phyloP scores from a whole-genome alignment of 2,797 vertebrate genomes.

The Megalops cyprinoides region DNA sequence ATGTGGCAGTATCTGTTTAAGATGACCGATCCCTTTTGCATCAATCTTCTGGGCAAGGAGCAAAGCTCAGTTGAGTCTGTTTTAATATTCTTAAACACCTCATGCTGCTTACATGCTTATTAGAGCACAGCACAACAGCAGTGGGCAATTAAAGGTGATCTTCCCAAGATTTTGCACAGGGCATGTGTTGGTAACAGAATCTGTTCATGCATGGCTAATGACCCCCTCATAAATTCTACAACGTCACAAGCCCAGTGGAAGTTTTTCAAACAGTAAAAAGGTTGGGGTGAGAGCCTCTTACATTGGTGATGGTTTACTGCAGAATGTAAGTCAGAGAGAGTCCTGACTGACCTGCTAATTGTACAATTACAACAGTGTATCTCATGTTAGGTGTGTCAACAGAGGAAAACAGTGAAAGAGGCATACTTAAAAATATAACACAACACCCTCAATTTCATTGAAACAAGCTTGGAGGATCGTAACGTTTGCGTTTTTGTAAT shows the following conservation, averaged over 20 bases:
- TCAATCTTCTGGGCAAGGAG: background rate
- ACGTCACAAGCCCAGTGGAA: background rate
- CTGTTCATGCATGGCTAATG: slow-evolving; percentile 8
- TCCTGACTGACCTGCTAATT: background rate
- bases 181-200: background rate
- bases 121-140: slow-evolving; percentile 27
- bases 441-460: background rate
- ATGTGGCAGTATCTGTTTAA: slow-evolving; percentile 28
- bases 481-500: background rate
- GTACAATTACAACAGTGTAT: background rate
- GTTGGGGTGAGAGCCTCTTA: background rate
- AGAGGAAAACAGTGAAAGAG: background rate
- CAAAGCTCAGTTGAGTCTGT: no score
- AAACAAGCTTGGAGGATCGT: background rate
- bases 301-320: background rate
- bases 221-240: background rate
- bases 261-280: background rate
- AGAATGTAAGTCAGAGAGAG: background rate
- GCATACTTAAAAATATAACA: background rate
- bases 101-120: slow-evolving; percentile 24
- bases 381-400: background rate
- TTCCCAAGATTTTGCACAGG: slow-evolving; percentile 4
- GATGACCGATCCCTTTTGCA: background rate
- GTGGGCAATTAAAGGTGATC: slow-evolving; percentile 26
- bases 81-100: slow-evolving; percentile 17